These are phyloP conservation scores for Macheiramphus alcinus DNA, from an alignment of 2,113 vertebrate genomes.

Conservation along the genomic window DNA sequence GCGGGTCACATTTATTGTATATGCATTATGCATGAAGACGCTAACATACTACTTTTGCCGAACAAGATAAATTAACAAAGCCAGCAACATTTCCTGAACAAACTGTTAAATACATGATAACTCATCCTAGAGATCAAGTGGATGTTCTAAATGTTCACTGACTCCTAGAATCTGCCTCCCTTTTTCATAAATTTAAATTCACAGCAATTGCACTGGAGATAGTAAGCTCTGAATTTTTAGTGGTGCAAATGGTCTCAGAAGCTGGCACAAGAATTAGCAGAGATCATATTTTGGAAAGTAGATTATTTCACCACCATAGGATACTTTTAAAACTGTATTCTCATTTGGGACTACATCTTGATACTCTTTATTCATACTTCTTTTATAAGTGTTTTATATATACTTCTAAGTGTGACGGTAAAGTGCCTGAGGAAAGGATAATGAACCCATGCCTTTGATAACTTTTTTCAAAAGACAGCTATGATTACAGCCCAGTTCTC, in stretches of 20 bases:
- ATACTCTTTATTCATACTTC: neutral
- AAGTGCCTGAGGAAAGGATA: neutral
- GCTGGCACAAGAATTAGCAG: neutral
- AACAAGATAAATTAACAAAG: slow-evolving; percentile 17
- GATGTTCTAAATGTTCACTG: neutral
- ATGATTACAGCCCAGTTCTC: neutral
- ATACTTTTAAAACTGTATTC: neutral
- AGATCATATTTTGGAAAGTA: neutral
- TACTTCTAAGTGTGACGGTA: neutral
- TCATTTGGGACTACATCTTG: neutral
- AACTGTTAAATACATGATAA: neutral
- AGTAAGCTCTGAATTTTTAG: neutral
- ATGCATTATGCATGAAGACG: slow-evolving; percentile 6
- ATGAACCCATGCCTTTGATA: neutral
- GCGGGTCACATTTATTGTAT: neutral
- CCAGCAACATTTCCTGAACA: slow-evolving; percentile 30
- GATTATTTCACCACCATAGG: neutral
- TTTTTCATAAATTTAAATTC: neutral
- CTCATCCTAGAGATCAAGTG: neutral
- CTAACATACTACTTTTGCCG: neutral
- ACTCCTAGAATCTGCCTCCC: neutral
- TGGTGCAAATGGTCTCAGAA: neutral
- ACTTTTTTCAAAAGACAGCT: neutral
- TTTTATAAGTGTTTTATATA: neutral
- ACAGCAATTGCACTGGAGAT: neutral